phyloP scores from a whole-genome alignment of 2,797 vertebrate genomes.

The Girardinus metallicus region DNA sequence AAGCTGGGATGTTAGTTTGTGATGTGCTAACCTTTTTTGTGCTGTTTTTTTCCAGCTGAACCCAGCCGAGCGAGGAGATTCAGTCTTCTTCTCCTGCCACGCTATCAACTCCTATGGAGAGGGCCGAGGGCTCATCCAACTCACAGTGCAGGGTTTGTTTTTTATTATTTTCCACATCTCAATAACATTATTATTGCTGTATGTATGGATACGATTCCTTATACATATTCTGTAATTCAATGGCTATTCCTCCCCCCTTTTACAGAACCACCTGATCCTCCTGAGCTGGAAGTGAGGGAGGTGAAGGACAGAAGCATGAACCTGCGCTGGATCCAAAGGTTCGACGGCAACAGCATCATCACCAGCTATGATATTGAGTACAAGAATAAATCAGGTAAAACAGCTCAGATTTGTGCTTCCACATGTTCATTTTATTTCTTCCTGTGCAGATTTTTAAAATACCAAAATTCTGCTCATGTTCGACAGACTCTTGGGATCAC shows the following conservation, averaged over 20 bases:
- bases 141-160: conserved; percentile 93
- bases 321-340: conserved; percentile 95
- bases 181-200: background rate
- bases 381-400: conserved; percentile 96
- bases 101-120: conserved; percentile 99
- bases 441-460: background rate
- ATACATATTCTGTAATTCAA: background rate
- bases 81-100: conserved; percentile 97
- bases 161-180: background rate
- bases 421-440: background rate
- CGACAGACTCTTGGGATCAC: conserved; percentile 94
- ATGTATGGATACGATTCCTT: background rate
- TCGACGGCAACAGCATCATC: conserved; percentile 98
- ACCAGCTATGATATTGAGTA: conserved; percentile 98
- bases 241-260: background rate
- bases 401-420: background rate
- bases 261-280: conserved; percentile 94
- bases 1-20: background rate
- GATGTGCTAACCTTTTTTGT: conserved; percentile 20
- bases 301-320: conserved; percentile 99
- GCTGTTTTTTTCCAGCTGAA: conserved; percentile 83
- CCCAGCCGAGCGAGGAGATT: conserved; percentile 95
- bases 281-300: conserved; percentile 94
- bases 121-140: conserved; percentile 94
- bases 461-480: conserved; percentile 7